Percentiles rank a stretch among this genome's conserved stretches.
Conservation (phyloP, 2,888 invertebrate genomes). For the Nasonovia ribisnigri region DNA sequence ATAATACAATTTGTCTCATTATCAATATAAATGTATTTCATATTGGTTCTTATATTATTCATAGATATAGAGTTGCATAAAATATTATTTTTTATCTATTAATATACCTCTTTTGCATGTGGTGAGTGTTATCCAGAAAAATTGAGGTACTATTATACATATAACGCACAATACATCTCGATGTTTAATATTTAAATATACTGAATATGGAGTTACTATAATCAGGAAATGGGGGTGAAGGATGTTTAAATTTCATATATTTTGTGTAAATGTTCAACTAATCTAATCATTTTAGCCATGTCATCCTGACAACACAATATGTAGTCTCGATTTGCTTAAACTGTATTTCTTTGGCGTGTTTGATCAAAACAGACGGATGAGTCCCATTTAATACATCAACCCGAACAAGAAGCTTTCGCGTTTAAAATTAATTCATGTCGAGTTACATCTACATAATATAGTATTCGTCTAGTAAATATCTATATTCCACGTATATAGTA, state of each 20-base stretch:
- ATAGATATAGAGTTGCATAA: background rate
- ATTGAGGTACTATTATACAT: background rate
- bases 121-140: background rate
- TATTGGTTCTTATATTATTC: background rate
- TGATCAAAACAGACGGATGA: background rate
- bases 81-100: background rate
- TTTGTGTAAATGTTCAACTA: background rate
- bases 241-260: constrained; percentile 4
- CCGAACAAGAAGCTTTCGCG: background rate
- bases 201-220: constrained; percentile 2
- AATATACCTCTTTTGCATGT: background rate
- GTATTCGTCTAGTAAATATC: background rate
- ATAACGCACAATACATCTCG: background rate
- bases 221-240: background rate
- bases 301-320: background rate
- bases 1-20: background rate
- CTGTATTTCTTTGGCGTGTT: background rate
- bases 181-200: constrained; percentile 1
- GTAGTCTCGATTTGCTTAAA: background rate
- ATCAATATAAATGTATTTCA: background rate
- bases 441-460: constrained; percentile 3
- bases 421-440: constrained; percentile 5
- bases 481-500: background rate
- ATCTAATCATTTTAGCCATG: background rate
- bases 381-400: background rate